These are phyloP conservation scores for Eulemur rufifrons DNA, from an alignment of 2,113 vertebrate species.

Conservation along the genomic window DNA sequence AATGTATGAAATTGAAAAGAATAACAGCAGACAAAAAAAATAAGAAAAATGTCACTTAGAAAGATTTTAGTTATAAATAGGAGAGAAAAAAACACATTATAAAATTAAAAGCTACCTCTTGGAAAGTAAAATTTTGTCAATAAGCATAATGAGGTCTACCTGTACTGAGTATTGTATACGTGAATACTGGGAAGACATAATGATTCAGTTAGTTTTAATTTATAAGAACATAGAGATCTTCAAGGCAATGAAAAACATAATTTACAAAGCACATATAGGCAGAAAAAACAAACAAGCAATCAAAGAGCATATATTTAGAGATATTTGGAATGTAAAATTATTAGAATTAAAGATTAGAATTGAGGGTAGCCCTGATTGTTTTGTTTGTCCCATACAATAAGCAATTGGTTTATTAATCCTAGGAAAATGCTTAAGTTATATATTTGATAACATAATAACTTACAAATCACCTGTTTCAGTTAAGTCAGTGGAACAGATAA, in stretches of 20 bases:
- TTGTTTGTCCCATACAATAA: background rate
- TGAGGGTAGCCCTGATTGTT: background rate
- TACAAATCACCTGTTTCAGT: background rate
- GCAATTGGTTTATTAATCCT: background rate
- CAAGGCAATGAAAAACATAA: background rate
- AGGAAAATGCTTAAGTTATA: background rate
- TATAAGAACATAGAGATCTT: background rate
- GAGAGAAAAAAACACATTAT: background rate
- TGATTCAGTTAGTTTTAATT: background rate
- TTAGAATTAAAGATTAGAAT: slow-evolving; percentile 23
- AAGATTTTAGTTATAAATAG: background rate
- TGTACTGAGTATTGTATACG: background rate
- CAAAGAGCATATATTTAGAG: background rate
- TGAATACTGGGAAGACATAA: background rate
- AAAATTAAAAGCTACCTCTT: background rate
- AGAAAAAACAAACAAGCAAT: background rate
- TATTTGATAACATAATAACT: background rate
- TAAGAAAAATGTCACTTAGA: background rate
- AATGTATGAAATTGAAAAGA: background rate
- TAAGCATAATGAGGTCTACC: background rate
- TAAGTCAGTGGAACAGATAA: background rate
- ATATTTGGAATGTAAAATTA: background rate
- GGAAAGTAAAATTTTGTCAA: background rate
- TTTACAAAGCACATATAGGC: background rate
- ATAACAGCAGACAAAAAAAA: background rate